A percentile compares a stretch with the other conserved stretches of the same genome.
Conservation (phyloP, 2,113 vertebrate genomes). For the Cavia porcellus region DNA sequence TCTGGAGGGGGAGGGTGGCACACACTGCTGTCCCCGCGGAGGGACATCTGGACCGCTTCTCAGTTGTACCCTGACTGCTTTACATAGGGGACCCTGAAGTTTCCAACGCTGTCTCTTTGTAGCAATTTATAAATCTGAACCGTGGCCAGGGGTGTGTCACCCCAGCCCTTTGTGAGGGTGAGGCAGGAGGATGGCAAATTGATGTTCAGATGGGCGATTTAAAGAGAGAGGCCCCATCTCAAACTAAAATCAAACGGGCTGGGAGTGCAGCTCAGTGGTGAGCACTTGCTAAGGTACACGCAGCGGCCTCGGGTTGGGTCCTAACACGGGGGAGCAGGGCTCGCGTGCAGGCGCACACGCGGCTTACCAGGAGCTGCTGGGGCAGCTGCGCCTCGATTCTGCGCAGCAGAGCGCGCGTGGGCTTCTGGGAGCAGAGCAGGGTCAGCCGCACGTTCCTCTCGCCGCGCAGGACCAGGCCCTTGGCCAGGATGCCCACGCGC, state of each 20-base stretch:
- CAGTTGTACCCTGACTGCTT: not conserved
- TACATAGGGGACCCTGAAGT: not conserved
- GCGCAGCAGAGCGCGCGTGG: constrained; percentile 86
- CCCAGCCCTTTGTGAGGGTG: not conserved
- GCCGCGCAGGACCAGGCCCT: constrained; percentile 91
- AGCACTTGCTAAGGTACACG: not conserved
- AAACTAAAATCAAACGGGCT: not conserved
- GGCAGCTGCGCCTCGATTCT: constrained; percentile 89
- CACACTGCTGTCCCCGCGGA: not conserved
- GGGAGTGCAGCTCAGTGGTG: not conserved
- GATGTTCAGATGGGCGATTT: not conserved
- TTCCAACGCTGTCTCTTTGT: not conserved
- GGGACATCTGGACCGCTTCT: not conserved
- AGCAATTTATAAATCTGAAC: not conserved
- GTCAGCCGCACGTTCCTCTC: constrained; percentile 91
- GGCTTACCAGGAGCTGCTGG: constrained; percentile 88
- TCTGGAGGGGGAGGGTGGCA: not conserved
- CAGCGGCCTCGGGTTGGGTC: not conserved
- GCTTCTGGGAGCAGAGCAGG: constrained; percentile 91
- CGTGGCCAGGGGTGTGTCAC: not conserved
- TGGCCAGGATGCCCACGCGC: constrained; percentile 92
- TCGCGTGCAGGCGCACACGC: rapidly evolving
- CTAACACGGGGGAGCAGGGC: no score
- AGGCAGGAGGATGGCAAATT: not conserved
- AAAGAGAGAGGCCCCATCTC: not conserved